phyloP scores from a whole-genome alignment of 2,113 vertebrate genomes.

The Piprites chloris region DNA sequence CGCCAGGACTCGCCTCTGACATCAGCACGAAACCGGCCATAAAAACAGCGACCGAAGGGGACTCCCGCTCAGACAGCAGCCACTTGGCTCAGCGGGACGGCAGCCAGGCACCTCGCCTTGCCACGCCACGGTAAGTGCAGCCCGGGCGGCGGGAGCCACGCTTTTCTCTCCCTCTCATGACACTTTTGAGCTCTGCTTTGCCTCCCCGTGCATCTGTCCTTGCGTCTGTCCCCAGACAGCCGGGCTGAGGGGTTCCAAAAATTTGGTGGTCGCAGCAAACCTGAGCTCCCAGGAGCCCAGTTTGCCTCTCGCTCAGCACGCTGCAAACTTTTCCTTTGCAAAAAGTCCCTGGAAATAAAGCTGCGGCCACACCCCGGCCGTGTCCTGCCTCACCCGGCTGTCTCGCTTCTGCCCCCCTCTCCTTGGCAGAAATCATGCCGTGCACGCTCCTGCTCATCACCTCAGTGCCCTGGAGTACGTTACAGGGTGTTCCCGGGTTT shows the following conservation, averaged over 20 bases:
- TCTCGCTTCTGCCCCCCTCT: not conserved
- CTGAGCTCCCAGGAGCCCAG: not conserved
- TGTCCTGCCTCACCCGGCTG: not conserved
- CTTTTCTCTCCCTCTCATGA: not conserved
- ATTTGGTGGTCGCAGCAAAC: rapidly evolving
- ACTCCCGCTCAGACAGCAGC: not conserved
- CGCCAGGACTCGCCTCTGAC: constrained; percentile 40
- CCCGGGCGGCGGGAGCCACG: rapidly evolving
- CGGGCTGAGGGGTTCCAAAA: not conserved
- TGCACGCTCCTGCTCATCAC: rapidly evolving
- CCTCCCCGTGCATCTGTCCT: not conserved
- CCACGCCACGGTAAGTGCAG: constrained; percentile 34
- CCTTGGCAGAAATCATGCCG: not conserved
- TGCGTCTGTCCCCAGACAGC: not conserved
- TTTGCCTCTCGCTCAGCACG: rapidly evolving
- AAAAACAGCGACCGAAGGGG: constrained; percentile 28
- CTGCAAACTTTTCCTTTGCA: not conserved
- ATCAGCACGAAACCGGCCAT: constrained; percentile 56
- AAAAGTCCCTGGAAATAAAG: not conserved
- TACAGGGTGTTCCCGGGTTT: rapidly evolving
- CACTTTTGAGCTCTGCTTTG: not conserved
- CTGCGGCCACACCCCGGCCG: rapidly evolving
- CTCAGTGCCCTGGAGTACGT: rapidly evolving
- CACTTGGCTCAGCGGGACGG: not conserved
- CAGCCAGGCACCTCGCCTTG: not conserved